A percentile compares a stretch with the other conserved stretches of the same genome.
phyloP scores from a whole-genome alignment of 2,888 invertebrate species.

The Eustalomyia histrio region DNA sequence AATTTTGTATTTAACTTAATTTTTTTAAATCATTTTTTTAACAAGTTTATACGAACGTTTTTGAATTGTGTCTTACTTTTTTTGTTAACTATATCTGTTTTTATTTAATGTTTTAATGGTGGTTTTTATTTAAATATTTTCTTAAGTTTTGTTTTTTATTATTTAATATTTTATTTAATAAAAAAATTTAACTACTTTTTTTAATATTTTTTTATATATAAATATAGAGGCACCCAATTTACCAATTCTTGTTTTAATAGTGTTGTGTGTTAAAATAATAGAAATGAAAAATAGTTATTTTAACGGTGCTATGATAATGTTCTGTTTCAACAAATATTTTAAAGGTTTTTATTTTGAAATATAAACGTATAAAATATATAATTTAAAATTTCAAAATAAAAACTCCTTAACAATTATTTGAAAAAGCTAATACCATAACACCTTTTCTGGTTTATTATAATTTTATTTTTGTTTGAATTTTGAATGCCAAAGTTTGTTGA shows the following conservation, averaged over 20 bases:
- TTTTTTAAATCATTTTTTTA: constrained; percentile 40
- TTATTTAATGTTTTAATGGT: constrained; percentile 62
- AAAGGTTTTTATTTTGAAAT: too few relatives aligned
- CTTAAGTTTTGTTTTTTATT: constrained; percentile 60
- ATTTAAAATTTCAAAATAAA: too few relatives aligned
- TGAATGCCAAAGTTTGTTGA: constrained; percentile 63
- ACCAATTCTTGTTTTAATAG: constrained; percentile 73
- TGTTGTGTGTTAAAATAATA: constrained; percentile 33
- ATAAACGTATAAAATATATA: too few relatives aligned
- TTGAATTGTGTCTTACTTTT: constrained; percentile 76
- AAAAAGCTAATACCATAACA: background rate
- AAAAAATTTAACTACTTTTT: constrained; percentile 77
- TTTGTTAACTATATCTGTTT: constrained; percentile 63
- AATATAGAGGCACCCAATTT: constrained; percentile 78
- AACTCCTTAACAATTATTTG: background rate
- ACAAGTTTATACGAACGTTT: constrained; percentile 78
- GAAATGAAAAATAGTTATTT: constrained; percentile 45
- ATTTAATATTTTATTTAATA: constrained; percentile 72
- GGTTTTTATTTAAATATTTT: constrained; percentile 65
- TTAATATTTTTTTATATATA: constrained; percentile 70
- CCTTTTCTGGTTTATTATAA: constrained; percentile 15
- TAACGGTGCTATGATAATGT: too few relatives aligned
- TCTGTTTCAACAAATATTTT: too few relatives aligned
- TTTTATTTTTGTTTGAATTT: constrained; percentile 57
- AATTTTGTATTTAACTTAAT: constrained; percentile 41